Evolutionary conservation across 2,113 vertebrate species (phyloP), one percentile per base, ranked within the genome.

Genomic region (Zingel zingel): DNA sequence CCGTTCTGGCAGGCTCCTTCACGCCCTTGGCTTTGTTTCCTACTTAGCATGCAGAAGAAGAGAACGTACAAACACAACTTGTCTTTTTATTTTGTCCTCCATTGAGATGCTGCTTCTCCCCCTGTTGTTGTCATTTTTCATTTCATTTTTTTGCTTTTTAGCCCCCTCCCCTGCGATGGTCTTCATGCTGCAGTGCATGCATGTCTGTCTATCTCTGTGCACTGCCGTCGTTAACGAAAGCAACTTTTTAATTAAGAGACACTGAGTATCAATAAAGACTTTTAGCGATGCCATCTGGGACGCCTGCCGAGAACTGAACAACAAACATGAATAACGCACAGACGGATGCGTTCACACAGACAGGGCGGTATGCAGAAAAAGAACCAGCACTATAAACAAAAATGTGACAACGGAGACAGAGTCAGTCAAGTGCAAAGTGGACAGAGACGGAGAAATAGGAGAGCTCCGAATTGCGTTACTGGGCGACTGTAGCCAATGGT

Each of bases 191-290:
- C 79, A 67, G 45, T 18, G 36, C 51, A 67, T 68, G 67, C 47
- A 56, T 72, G 66, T 65, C 56, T 72, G 66, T 65, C 56, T 61
- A 43, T 83, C 63, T 82, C 66, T 51, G 58, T 68, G 84, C 63
- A 54, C 76, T 74, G 90, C 87, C 67, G 69, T 88, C 54, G 65
- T 86, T 93, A 94, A 90, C 68, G 59, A 85, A 79, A 90, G 93
- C 87, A 90, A 91, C 90, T 94, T 95, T 93, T 95, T 95, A 95
- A 96, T 95, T 95, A 95, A 95, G 90, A 92, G 81, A 92, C 84
- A 85, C 89, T 84, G 83, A 93, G 90, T 91, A 95, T 95, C 94
- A 93, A 95, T 96, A 93, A 92, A 88, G 90, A 92, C 92, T 91
- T 92, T 93, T 90, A 90, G 90, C 88, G 89, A 88, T 83, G 93